Conservation (phyloP, 1,140 invertebrate species). For the Cydia splendana region DNA sequence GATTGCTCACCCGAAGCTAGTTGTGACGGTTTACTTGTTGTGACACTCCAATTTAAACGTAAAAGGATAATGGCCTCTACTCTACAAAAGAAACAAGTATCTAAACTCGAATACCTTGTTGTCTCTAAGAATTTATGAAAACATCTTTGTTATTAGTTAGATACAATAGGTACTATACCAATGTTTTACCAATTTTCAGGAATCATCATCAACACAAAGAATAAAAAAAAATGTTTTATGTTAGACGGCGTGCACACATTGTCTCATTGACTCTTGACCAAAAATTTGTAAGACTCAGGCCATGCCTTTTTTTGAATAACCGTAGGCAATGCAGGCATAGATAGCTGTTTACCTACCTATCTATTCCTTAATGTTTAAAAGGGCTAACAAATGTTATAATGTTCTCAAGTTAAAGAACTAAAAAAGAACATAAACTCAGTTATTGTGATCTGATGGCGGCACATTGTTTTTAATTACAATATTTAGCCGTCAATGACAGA, state of each 20-base stretch:
- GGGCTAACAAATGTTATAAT: background rate
- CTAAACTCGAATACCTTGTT: background rate
- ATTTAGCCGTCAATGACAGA: slow-evolving; percentile 1
- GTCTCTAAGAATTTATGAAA: background rate
- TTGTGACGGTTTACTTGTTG: slow-evolving; percentile 45
- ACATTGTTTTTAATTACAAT: slow-evolving; percentile 26
- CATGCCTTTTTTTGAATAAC: no score
- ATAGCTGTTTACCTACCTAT: background rate
- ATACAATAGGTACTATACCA: no score
- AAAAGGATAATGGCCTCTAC: slow-evolving; percentile 48
- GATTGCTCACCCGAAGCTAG: slow-evolving; percentile 54
- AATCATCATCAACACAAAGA: no score
- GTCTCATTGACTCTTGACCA: no score
- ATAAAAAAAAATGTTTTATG: no score
- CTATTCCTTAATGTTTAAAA: background rate
- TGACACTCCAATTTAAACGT: slow-evolving; percentile 48
- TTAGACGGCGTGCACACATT: no score
- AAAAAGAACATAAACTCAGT: slow-evolving; percentile 1
- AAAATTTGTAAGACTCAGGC: no score
- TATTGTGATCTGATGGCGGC: background rate
- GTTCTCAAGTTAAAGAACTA: background rate
- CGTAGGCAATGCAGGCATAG: no score
- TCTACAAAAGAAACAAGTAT: background rate
- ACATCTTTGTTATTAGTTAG: no score
- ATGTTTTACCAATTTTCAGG: no score